Base-by-base conservation (phyloP, 1,140 invertebrate genomes). In the Brachionus rotundiformis region DNA sequence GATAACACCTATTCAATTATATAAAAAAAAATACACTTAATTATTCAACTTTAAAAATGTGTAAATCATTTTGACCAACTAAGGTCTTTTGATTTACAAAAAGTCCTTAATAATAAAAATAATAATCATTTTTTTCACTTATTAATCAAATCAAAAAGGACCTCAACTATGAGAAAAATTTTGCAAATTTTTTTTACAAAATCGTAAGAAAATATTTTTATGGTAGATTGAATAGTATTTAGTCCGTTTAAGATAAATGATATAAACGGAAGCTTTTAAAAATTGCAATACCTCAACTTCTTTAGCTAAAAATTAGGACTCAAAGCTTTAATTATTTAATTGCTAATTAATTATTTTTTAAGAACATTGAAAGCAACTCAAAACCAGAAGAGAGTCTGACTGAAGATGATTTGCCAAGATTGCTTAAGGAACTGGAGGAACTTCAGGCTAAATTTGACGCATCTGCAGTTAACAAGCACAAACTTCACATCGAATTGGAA, bases 391-490 rank as follows among this genome's bases (percentile, higher is more conserved):
- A 79, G 25, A 39, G 25, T 63, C 31, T 79, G 3, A 79, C n/a
- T 39, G 47, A 79, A 25, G 85, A 84, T 4, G 87, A 88, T 77
- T 82, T 88, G 33, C 84, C 86, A 1, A 68, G 85, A 10, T 84
- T 88, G n/a, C 84, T 87, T 59, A 83, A 84, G 13, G 85, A 86
- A 71, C 83, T 88, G 0, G 85, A 86, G 54, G 68, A 82, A 7
- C 83, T 87, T 8, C 87, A 88, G 82, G 68, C 73, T n/a, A 82
- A 85, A 82, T 88, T 87, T 85, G 87, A 88, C 82, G 79, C 83
- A 41, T 84, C 87, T 6, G 86, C 87, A 1, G 85, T 87, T 7
- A 85, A 87, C 82, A 88, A 88, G 84, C 86, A 87, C 80, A 85
- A 84, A 27, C 84, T 88, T 10, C 85, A 87, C 76, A 86, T 85